A percentile compares a stretch with the other conserved stretches of the same genome.
Evolutionary conservation across 2,888 invertebrate genomes (phyloP).

Genomic region (Rhodophaea formosa): DNA sequence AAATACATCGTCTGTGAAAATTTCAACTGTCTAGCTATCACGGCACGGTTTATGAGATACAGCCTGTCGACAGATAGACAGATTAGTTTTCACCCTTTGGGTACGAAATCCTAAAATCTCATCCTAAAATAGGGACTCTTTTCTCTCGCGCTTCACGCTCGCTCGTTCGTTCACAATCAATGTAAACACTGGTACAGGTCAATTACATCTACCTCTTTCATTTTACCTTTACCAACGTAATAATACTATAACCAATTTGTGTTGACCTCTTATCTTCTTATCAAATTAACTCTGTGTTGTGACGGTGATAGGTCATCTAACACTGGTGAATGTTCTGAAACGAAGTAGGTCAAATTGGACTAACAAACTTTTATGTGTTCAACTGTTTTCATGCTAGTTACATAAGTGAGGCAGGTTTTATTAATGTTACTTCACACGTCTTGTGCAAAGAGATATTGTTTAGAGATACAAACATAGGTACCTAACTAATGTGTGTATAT

Average conservation of each 20-base stretch:
- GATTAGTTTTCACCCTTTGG: no score
- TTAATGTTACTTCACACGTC: background rate
- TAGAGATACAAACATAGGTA: background rate
- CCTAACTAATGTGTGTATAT: no score
- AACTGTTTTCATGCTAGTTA: slow-evolving; percentile 6
- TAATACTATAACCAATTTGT: background rate
- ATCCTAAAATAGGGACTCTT: no score
- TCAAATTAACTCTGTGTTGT: background rate
- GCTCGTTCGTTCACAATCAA: background rate
- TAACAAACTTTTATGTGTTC: slow-evolving; percentile 7
- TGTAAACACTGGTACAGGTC: background rate
- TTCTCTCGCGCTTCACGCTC: no score
- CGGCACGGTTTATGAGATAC: no score
- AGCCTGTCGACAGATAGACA: no score
- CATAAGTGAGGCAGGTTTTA: slow-evolving; percentile 2
- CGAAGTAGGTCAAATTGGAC: background rate
- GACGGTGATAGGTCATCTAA: background rate
- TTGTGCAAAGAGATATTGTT: background rate
- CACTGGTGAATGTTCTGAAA: background rate
- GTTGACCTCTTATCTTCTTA: background rate
- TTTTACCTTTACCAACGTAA: background rate
- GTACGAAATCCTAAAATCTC: no score
- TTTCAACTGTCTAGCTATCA: no score
- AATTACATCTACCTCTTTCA: background rate
- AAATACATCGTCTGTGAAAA: no score